Percentiles rank a stretch among this genome's conserved stretches.
Evolutionary conservation across 1,140 invertebrate genomes (phyloP).

Genomic region (Drosophila repleta): DNA sequence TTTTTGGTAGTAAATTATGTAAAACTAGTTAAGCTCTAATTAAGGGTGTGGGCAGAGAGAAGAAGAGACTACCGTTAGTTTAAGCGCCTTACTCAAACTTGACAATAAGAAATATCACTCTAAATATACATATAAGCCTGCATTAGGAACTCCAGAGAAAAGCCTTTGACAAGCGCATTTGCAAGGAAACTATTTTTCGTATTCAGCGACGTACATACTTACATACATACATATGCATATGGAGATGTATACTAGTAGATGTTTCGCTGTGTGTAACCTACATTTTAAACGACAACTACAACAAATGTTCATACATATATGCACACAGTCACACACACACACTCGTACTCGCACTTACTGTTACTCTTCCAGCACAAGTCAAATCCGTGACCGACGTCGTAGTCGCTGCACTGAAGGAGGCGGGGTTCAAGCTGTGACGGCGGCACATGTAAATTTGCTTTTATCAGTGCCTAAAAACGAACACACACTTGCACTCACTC

Average conservation of each 20-base stretch:
- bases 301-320: conserved; percentile 19
- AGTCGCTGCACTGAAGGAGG: conserved; percentile 22
- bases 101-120: neutral
- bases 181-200: conserved; percentile 29
- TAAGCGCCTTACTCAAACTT: too few relatives aligned
- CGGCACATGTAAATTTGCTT: conserved; percentile 67
- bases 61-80: too few relatives aligned
- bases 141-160: conserved; percentile 25
- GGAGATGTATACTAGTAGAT: conserved; percentile 22
- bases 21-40: conserved; percentile 1
- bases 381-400: conserved; percentile 69
- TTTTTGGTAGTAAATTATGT: conserved; percentile 10
- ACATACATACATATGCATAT: conserved; percentile 16
- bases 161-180: conserved; percentile 45
- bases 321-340: conserved; percentile 24
- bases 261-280: conserved; percentile 72
- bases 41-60: neutral
- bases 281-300: conserved; percentile 69
- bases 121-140: too few relatives aligned
- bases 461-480: conserved; percentile 70
- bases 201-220: conserved; percentile 34
- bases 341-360: too few relatives aligned
- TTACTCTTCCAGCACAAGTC: conserved; percentile 49
- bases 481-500: conserved; percentile 43
- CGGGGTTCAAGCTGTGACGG: conserved; percentile 10